Conservation (phyloP, 1,140 invertebrate genomes). For the Brachystomella parvula region DNA sequence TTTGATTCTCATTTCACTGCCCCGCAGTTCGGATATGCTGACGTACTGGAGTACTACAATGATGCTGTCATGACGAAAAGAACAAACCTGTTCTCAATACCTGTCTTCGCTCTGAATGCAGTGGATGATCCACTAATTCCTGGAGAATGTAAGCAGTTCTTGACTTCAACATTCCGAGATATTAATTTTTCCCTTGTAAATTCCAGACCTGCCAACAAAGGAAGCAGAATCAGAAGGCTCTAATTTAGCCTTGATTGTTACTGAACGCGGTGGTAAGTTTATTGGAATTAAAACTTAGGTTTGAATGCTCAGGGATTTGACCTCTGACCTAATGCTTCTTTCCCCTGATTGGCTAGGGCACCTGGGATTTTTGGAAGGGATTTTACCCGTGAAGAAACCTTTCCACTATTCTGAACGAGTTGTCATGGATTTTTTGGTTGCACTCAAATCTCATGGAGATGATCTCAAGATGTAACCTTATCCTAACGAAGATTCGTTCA, state of each 20-base stretch:
- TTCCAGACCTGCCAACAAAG: constrained; percentile 11
- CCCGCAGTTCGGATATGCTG: constrained; percentile 29
- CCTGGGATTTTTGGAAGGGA: constrained; percentile 22
- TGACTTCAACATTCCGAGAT: background rate
- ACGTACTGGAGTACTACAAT: constrained; percentile 24
- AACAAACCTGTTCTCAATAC: constrained; percentile 29
- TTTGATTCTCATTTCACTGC: constrained; percentile 31
- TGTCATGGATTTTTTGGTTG: background rate
- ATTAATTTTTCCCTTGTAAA: background rate
- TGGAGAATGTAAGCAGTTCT: constrained; percentile 19
- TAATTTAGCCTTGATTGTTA: constrained; percentile 25
- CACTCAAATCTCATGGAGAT: background rate
- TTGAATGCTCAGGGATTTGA: background rate
- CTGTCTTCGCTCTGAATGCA: constrained; percentile 31
- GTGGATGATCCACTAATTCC: constrained; percentile 32
- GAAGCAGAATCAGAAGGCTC: constrained; percentile 12
- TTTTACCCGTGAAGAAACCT: constrained; percentile 12
- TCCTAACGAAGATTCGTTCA: background rate
- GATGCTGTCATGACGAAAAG: constrained; percentile 21
- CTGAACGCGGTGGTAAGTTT: constrained; percentile 7
- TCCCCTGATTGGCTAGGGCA: constrained; percentile 20
- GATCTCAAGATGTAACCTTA: constrained; percentile 8
- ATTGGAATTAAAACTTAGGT: background rate
- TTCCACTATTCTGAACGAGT: constrained; percentile 25
- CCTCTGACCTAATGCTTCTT: too few relatives aligned